Evolutionary conservation across 2,888 invertebrate species (phyloP).

Genomic region (Drosophila cyrtoloma): DNA sequence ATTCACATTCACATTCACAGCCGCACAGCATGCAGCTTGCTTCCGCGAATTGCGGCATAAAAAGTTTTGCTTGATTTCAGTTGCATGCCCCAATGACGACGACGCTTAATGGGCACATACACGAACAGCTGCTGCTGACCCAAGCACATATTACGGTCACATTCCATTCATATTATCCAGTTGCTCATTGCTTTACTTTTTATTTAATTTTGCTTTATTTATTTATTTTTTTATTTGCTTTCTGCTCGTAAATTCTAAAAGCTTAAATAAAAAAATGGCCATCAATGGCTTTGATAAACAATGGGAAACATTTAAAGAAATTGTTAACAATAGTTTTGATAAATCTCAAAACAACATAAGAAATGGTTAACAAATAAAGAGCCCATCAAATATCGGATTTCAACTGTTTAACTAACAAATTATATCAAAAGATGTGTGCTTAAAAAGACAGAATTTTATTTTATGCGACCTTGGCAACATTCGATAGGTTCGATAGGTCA

Average conservation of each 20-base stretch:
- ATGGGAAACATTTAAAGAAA: neutral
- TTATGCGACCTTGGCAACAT: conserved; percentile 25
- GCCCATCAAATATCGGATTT: neutral
- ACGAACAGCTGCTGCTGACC: conserved; percentile 18
- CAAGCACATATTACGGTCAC: conserved; percentile 19
- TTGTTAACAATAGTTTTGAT: neutral
- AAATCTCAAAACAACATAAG: neutral
- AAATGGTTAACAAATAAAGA: neutral
- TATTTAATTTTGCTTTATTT: conserved; percentile 5
- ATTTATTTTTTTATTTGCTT: neutral
- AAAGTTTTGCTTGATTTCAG: conserved; percentile 26
- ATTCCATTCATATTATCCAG: conserved; percentile 47
- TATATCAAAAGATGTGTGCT: neutral
- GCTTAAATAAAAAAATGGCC: neutral
- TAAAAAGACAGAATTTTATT: neutral
- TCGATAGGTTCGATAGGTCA: conserved; percentile 35
- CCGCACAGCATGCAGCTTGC: conserved; percentile 42
- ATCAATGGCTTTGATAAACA: neutral
- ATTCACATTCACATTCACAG: conserved; percentile 22
- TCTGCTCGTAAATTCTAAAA: neutral
- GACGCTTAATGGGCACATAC: conserved; percentile 12
- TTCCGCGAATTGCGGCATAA: conserved; percentile 17
- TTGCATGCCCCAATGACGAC: conserved; percentile 36
- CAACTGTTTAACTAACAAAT: neutral
- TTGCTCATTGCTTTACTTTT: conserved; percentile 36